Conservation (phyloP, 2,113 vertebrate species). For the Beaufortia kweichowensis region DNA sequence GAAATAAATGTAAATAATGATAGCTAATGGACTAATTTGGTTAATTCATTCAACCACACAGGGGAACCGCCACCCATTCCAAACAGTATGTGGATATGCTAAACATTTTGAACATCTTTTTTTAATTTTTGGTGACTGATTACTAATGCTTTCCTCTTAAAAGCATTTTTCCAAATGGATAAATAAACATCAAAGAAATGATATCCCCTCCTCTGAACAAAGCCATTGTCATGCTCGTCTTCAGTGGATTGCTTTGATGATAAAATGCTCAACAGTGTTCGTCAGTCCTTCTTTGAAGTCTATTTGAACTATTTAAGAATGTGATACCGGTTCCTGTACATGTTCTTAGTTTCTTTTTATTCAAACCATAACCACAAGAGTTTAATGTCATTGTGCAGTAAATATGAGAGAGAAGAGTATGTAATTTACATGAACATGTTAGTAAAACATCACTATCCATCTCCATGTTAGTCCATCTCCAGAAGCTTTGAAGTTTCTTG, state of each 20-base stretch:
- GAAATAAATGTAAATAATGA: not conserved
- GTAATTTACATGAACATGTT: conserved; percentile 1
- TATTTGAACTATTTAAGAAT: conserved; percentile 21
- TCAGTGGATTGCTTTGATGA: conserved; percentile 43
- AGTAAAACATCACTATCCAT: too few relatives aligned
- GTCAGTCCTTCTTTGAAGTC: conserved; percentile 30
- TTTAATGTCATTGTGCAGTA: conserved; percentile 1
- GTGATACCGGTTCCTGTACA: conserved; percentile 8
- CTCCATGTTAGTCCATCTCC: not conserved
- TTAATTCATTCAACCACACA: not conserved
- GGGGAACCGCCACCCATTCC: not conserved
- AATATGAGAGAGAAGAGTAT: not conserved
- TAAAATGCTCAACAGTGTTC: conserved; percentile 19
- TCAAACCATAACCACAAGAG: not conserved
- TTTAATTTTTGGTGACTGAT: too few relatives aligned
- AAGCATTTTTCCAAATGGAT: conserved; percentile 38
- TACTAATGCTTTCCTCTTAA: not conserved
- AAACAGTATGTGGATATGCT: not conserved
- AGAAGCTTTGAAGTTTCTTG: not conserved
- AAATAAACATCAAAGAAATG: conserved; percentile 43
- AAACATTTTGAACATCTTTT: not conserved
- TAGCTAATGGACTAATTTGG: not conserved
- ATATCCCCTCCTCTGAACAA: conserved; percentile 24
- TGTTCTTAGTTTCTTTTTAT: not conserved
- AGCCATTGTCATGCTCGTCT: conserved; percentile 19